Evolutionary conservation across 2,888 invertebrate genomes (phyloP), one percentile per base, ranked within the genome.

Genomic region (Eretmocerus hayati): DNA sequence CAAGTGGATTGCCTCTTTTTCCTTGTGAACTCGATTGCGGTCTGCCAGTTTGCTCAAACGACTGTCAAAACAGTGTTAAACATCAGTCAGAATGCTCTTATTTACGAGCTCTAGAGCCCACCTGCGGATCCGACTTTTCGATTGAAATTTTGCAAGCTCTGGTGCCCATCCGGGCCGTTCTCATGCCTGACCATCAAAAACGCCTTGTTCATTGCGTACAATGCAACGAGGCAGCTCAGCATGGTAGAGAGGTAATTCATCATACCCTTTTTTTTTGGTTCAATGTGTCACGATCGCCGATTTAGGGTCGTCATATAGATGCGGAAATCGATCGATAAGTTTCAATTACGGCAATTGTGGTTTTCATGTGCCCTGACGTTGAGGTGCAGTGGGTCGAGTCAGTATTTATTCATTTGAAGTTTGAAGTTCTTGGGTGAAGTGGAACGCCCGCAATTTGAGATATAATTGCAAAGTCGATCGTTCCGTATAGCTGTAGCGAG

Each of bases 71-170:
- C 57, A 75, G 77, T 5, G 62, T 69, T 30, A 57, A 60, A 20
- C 88, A 89, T 71, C 42, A 21, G 2, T 70, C 72, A 39, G 87
- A 88, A 64, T 89, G 88, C 67, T 67, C 72, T 37, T 72, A 82
- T 39, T 76, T 86, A 56, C 74, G 74, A 37, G 71, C 73, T 45
- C 81, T 82, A 78, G 65, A 72, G 55, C 79, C 76, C 41, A 78
- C 73, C 5, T 64, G 62, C 15, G 63, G 59, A 0, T 56, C 61
- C n/a, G 53, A 58, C 54, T 72, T 71, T 68, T 69, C 67, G 6
- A 55, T 61, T 33, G 62, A 68, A 22, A 59, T 77, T 13, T 57
- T 72, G 16, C 67, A 70, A 53, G 67, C 73, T 18, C 62, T 76
- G 21, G 68, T 75, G 2, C 73, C 76, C 5, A 61, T 79, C 8